phyloP scores from a whole-genome alignment of 2,797 vertebrate species.

The Netta rufina region DNA sequence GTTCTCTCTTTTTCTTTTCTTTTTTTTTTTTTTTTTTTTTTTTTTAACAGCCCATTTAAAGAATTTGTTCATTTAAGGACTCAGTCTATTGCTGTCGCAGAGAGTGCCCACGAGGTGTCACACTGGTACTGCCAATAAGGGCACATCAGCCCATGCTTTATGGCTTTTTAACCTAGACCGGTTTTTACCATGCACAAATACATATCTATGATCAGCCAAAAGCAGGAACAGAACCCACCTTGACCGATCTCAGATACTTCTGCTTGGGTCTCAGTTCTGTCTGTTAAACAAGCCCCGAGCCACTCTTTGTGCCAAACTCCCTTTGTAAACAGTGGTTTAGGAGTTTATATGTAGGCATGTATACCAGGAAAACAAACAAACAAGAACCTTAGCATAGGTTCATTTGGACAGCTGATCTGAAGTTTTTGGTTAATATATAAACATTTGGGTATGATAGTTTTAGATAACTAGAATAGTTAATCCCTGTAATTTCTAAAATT shows the following conservation, averaged over 20 bases:
- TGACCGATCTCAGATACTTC: not conserved
- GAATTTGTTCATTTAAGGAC: not conserved
- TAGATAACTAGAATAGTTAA: not conserved
- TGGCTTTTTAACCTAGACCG: not conserved
- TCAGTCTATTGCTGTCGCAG: not conserved
- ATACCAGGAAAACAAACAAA: not conserved
- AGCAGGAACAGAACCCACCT: not conserved
- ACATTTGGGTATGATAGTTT: not conserved
- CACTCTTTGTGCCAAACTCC: not conserved
- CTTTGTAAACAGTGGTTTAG: not conserved
- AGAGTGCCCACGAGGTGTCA: slow-evolving; percentile 50
- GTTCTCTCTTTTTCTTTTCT: not conserved
- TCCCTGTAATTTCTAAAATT: not conserved
- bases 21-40: not conserved
- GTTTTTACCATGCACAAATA: not conserved
- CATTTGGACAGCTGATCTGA: not conserved
- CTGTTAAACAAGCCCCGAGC: not conserved
- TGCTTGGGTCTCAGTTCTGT: not conserved
- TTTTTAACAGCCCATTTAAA: not conserved
- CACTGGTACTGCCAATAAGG: not conserved
- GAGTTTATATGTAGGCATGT: not conserved
- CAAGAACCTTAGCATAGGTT: not conserved
- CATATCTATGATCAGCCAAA: not conserved
- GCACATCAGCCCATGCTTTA: not conserved
- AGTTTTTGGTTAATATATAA: not conserved